Base-by-base conservation (phyloP, 2,888 invertebrate species). In the Drosophila austrosaltans region DNA sequence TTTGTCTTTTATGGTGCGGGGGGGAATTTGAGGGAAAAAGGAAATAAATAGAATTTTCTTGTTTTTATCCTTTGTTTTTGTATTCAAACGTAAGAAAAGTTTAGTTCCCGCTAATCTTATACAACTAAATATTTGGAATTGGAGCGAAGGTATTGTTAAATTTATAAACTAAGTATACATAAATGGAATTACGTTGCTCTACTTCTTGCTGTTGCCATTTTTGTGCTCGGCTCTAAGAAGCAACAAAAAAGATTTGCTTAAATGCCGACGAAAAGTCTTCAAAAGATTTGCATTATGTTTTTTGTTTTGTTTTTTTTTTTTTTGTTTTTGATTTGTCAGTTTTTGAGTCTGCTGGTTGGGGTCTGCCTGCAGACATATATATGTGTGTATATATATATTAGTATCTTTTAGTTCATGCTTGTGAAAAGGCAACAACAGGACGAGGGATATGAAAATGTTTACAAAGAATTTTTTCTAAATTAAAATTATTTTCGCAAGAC, bases 401-500 rank as follows among this genome's bases (percentile, higher is more conserved):
- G 16, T 42, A 16, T 25, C 22, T 56, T 58, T 58, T 76, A 60
- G 25, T 57, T 75, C 53, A 68, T 76, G 65, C 57, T 60, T 68
- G 71, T 64, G 79, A 73, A 75, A 84, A 84, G 82, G 87, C 82
- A 77, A 82, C 75, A 73, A 66, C 70, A 25, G 32, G 39, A 48
- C 25, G 53, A 32, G 61, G 39, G 32, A 53, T 54, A 28, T 66
- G 53, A 75, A 69, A 77, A 73, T 78, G 82, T 78, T 74, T 82
- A 83, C 81, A 83, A 72, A 81, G 82, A 89, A 82, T 81, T 89
- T 48, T 78, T 71, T 77, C 84, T 84, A 84, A 88, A 83, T 88
- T 84, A 84, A 79, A 83, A 77, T 71, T 73, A 86, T 73, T 72
- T 68, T 68, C 40, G 61, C 75, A 82, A 69, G 71, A 75, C 69